Percentiles rank a stretch among this genome's conserved stretches.
Evolutionary conservation across 2,888 invertebrate genomes (phyloP).

Genomic region (Eustalomyia histrio): DNA sequence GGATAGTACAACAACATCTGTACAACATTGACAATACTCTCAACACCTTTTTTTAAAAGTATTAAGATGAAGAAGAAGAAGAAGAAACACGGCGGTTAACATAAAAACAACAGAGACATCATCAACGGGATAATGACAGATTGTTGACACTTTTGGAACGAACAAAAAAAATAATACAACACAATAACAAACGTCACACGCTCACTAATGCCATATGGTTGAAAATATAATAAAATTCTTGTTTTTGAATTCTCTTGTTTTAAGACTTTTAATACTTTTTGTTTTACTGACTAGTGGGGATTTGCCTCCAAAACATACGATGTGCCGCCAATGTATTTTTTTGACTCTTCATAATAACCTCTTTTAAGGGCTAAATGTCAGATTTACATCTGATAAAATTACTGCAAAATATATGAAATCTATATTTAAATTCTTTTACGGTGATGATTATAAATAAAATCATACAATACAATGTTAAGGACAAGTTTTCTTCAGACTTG

Average conservation of each 20-base stretch:
- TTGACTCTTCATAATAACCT: constrained; percentile 57
- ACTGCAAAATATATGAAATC: background rate
- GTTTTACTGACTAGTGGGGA: background rate
- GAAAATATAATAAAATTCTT: background rate
- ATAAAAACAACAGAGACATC: constrained; percentile 52
- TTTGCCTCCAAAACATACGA: constrained; percentile 3
- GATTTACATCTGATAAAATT: constrained; percentile 36
- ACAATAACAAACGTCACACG: constrained; percentile 24
- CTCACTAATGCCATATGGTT: constrained; percentile 19
- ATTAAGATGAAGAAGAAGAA: constrained; percentile 1
- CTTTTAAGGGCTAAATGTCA: constrained; percentile 65
- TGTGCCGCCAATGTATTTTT: constrained; percentile 25
- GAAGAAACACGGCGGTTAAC: constrained; percentile 28
- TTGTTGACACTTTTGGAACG: constrained; percentile 58
- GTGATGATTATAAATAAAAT: background rate
- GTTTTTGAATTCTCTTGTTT: background rate
- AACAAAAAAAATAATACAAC: too few species aligned
- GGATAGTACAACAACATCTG: constrained; percentile 44
- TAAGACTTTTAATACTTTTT: constrained; percentile 25
- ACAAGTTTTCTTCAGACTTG: background rate
- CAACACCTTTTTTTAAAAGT: constrained; percentile 51
- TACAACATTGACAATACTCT: constrained; percentile 47
- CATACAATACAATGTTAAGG: background rate
- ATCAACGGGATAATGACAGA: constrained; percentile 64
- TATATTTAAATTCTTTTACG: background rate